phyloP scores from a whole-genome alignment of 2,113 vertebrate species.

The Aleadryas rufinucha region DNA sequence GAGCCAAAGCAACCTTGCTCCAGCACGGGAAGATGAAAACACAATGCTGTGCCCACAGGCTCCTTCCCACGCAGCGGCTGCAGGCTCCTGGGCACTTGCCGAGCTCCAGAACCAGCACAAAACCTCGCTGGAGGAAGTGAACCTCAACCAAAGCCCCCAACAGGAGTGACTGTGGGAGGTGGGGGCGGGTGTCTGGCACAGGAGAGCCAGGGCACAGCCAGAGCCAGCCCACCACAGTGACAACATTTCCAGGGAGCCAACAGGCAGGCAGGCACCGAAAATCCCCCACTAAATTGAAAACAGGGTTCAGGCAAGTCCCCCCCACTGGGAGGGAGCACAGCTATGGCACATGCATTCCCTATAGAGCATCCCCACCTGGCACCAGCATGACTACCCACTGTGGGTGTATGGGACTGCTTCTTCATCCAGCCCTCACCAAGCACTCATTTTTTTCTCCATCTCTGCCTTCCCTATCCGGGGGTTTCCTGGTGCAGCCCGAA shows the following conservation, averaged over 20 bases:
- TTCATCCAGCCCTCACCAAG: fast-evolving
- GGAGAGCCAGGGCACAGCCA: neutral
- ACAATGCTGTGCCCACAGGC: neutral
- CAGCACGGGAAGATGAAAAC: neutral
- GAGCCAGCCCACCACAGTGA: neutral
- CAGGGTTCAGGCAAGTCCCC: neutral
- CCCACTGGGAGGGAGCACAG: neutral
- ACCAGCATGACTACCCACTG: fast-evolving
- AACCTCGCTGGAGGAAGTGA: neutral
- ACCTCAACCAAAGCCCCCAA: neutral
- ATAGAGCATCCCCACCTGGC: neutral
- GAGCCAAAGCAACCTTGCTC: neutral
- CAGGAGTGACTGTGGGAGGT: neutral
- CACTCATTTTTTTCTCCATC: fast-evolving
- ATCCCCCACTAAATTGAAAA: neutral
- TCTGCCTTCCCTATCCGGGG: neutral
- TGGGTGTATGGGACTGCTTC: fast-evolving
- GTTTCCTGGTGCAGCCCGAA: neutral
- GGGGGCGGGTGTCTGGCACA: neutral
- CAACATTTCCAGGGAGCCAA: neutral
- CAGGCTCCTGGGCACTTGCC: neutral
- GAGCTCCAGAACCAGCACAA: neutral
- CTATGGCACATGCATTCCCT: neutral
- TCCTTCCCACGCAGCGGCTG: neutral
- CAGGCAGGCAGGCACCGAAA: neutral